A percentile compares a stretch with the other conserved stretches of the same genome.
Evolutionary conservation across 2,113 vertebrate species (phyloP).

Genomic region (Stegastes partitus): DNA sequence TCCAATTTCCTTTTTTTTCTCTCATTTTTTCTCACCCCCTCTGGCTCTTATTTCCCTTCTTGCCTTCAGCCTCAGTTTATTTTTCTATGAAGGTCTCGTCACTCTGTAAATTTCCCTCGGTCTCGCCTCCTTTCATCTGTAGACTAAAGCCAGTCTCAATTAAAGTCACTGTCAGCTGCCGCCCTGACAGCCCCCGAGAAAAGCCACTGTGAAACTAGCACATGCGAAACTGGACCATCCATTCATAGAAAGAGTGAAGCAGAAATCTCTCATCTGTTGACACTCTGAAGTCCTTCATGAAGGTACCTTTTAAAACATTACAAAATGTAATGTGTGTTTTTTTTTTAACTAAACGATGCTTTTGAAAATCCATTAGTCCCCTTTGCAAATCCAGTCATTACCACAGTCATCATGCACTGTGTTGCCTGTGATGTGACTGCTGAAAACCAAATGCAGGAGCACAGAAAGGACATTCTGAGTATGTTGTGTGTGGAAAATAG

Average conservation of each 20-base stretch:
- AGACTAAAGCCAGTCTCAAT: conserved; percentile 35
- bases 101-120: not conserved
- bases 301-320: too few relatives aligned
- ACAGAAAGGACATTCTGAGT: too few relatives aligned
- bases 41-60: not conserved
- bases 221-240: conserved; percentile 35
- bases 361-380: too few relatives aligned
- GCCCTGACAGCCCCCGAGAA: conserved; percentile 21
- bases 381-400: too few relatives aligned
- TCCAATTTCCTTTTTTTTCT: not conserved
- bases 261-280: conserved; percentile 5
- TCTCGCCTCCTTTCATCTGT: conserved; percentile 18
- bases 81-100: not conserved
- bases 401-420: too few relatives aligned
- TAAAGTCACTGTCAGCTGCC: conserved; percentile 48
- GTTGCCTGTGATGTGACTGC: too few relatives aligned
- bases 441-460: too few relatives aligned
- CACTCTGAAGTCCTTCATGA: not conserved
- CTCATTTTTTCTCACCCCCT: not conserved
- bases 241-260: not conserved
- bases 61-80: not conserved
- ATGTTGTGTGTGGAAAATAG: too few relatives aligned
- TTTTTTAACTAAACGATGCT: too few relatives aligned
- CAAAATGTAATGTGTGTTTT: too few relatives aligned
- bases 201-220: conserved; percentile 25